Evolutionary conservation across 1,140 invertebrate genomes (phyloP), one percentile per base, ranked within the genome.

Genomic region (Asobara japonica): DNA sequence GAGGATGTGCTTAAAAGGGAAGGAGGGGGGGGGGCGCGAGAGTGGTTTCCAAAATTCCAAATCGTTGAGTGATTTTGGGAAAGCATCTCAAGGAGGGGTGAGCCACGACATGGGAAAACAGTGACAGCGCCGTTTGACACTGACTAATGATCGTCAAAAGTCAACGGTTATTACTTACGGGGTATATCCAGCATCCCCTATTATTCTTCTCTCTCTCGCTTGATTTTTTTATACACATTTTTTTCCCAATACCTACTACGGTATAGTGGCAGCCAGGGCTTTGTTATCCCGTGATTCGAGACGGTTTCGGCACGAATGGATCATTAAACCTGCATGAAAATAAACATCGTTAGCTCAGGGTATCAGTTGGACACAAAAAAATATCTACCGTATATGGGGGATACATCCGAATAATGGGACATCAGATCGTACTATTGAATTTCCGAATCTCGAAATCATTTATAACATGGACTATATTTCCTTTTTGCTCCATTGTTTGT

Each of bases 91-190:
- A 60, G 60, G 13, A n/a, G 61, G 71, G 62, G 71, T 66, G 71
- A 67, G 71, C 65, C 71, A 72, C 74, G 1, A 30, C 7, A 31
- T 11, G 30, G 64, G 20, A 31, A 71, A 67, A 71, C 73, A 75
- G 75, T 79, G 81, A 83, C 80, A 82, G 79, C 56, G 48, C 69
- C 77, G 75, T 77, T 71, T 75, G 81, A 80, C 79, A 76, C 73
- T 80, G 79, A 82, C 79, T 82, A 82, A 82, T 82, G 81, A 81
- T 74, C 22, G 72, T 72, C 27, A 48, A 41, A 56, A 79, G 80
- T 80, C 78, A 77, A 78, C 75, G 76, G 79, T 78, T 80, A 80
- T 80, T 80, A 67, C 73, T 70, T 31, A 72, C 33, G 76, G 76
- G 41, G 69, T 33, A 64, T 66, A 51, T 31, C 25, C 65, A 51